Evolutionary conservation across 2,888 invertebrate species (phyloP), one percentile per base, ranked within the genome.

Genomic region (Platerodrilus igneus): DNA sequence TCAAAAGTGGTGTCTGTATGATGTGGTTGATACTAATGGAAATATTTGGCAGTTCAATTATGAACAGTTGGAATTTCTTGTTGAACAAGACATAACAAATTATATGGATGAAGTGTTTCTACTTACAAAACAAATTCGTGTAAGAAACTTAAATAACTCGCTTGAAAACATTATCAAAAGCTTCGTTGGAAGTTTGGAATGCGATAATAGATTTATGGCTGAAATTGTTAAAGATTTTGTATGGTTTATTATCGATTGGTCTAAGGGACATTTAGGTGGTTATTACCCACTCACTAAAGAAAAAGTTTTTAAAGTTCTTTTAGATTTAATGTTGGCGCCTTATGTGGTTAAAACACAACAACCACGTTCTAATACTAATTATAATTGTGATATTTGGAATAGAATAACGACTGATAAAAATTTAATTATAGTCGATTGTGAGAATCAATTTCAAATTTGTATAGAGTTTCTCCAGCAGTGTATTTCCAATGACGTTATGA

Each of bases 191-290:
- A 25, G 16, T 2, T 4, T 25, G 8, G 11, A 18, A 4, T n/a
- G 13, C 4, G 9, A 5, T 3, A 34, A 25, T 10, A 3, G 19
- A 4, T 1, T 8, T 9, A 6, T 25, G 3, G 13, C n/a, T 3
- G 26, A 34, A 9, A 3, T 34, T 7, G 19, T 11, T 11, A 13
- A 26, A 18, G 7, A 26, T 13, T 34, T 26, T 7, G n/a, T 26
- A 6, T 4, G 3, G 5, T 34, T 26, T 26, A 11, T 34, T 1
- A 26, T 19, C 2, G 14, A 34, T 1, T 34, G 34, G 34, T 26
- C 25, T 3, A 34, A 25, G 13, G 34, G 34, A 8, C 17, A 26
- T 8, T 17, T 26, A 8, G 34, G 34, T 2, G 34, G 34, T 11
- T 26, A 8, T 13, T 34, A 19, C 16, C 18, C 13, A 1, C 17